Base-by-base conservation (phyloP, 2,797 vertebrate species). In the Lepus oiostolus region DNA sequence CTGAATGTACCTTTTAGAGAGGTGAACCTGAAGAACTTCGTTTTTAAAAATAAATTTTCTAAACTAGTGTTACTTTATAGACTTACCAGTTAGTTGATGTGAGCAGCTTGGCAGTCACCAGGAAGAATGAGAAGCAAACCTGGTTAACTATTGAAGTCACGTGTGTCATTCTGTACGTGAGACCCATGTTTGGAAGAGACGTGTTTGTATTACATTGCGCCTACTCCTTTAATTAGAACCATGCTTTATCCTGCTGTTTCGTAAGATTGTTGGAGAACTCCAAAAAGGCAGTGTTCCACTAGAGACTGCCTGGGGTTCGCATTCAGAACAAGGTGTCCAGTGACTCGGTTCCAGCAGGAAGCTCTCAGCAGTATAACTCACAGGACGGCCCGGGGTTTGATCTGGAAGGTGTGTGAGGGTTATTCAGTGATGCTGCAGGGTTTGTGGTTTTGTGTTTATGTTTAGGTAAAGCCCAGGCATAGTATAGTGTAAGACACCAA, bases 191-290 rank as follows among this genome's bases (percentile, higher is more conserved):
- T 58, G 79, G 52, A 74, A 10, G 85, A 38, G 52, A n/a, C 50
- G 5, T 87, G 14, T 84, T 79, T 74, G 19, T 77, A n/a, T 88
- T 96, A 62, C 68, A 30, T 77, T 91, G 77, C 80, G 47, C 74
- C 92, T 54, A 32, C 47, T 75, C 76, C 77, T 95, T 68, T 87
- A 84, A 84, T 92, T 89, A 88, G 86, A 93, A 47, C 74, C 81
- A 12, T 67, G 80, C 86, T 88, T 70, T 42, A 38, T 62, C 71
- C 52, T 62, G 26, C 8, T 54, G 50, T 60, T 82, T 72, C 81
- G 47, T 76, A 83, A 67, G 91, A n/a, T 38, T 47, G n/a, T 74
- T 62, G 84, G 81, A 74, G 60, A 87, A 63, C 96, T 94, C 85
- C 86, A 70, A 93, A 88, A 81, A 89, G n/a, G 62, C 10, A 1